Percentiles rank a stretch among this genome's conserved stretches.
These are phyloP conservation scores for Aphaenogaster rudis DNA, from an alignment of 1,140 invertebrate species.

Conservation along the genomic window DNA sequence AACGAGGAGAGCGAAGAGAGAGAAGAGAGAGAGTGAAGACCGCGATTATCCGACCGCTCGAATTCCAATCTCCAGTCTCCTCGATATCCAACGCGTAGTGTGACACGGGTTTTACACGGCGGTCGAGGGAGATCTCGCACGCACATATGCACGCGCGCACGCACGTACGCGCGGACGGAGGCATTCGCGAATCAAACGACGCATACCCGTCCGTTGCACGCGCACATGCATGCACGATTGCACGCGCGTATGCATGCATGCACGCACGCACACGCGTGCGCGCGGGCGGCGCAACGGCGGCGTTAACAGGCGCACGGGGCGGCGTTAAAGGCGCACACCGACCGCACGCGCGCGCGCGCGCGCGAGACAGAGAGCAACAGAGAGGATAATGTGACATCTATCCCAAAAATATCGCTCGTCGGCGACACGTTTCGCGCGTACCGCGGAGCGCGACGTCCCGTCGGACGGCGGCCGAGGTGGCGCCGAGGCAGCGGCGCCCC, in stretches of 20 bases:
- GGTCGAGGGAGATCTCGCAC: neutral
- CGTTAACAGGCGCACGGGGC: conserved; percentile 46
- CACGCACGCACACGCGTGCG: conserved; percentile 47
- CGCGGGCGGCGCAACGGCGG: neutral
- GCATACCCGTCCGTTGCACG: conserved; percentile 47
- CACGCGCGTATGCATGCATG: neutral
- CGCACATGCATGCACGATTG: neutral
- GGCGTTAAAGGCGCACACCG: conserved; percentile 60
- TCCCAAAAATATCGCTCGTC: conserved; percentile 81
- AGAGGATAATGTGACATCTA: conserved; percentile 80
- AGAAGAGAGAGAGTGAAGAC: no score
- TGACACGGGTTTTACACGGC: neutral
- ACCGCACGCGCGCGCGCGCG: neutral
- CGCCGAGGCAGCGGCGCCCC: conserved; percentile 33
- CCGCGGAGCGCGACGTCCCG: neutral
- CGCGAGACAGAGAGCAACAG: conserved; percentile 52
- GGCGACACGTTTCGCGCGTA: conserved; percentile 70
- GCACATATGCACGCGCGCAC: neutral
- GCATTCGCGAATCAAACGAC: conserved; percentile 10
- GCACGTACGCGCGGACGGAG: neutral
- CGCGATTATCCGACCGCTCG: no score
- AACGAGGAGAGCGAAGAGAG: no score
- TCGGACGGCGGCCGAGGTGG: neutral
- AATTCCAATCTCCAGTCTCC: no score
- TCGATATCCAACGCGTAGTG: no score